Conservation (phyloP, 2,888 invertebrate genomes). For the Dasypogon diadema region DNA sequence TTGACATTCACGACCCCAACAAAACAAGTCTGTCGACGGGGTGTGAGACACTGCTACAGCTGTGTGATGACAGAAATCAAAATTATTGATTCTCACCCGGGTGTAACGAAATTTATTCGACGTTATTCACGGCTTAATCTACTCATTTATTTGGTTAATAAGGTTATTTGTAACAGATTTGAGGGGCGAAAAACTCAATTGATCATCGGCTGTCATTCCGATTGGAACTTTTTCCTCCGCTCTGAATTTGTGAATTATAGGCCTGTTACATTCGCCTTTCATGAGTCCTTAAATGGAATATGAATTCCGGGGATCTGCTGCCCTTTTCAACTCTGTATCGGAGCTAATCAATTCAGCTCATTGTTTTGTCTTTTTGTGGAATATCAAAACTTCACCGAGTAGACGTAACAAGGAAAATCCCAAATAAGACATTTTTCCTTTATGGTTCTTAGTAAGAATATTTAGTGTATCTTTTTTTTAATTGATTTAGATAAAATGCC, state of each 20-base stretch:
- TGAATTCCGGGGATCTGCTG: not conserved
- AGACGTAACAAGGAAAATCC: too few relatives aligned
- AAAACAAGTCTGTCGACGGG: not conserved
- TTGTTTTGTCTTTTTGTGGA: not conserved
- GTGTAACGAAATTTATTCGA: slow-evolving; percentile 44
- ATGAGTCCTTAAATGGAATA: not conserved
- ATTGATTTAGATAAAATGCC: too few relatives aligned
- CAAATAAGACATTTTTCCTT: too few relatives aligned
- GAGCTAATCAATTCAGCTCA: slow-evolving; percentile 6
- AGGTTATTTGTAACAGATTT: slow-evolving; percentile 49
- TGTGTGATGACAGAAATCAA: slow-evolving; percentile 51
- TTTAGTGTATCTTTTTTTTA: too few relatives aligned
- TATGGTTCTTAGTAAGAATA: too few relatives aligned
- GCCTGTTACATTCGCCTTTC: not conserved
- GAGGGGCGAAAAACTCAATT: slow-evolving; percentile 46
- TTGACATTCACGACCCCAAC: slow-evolving; percentile 16
- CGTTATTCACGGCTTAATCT: slow-evolving; percentile 47
- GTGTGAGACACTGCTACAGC: not conserved
- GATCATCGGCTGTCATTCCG: slow-evolving; percentile 29
- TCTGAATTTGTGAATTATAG: not conserved
- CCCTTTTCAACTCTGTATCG: not conserved
- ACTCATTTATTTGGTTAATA: slow-evolving; percentile 50
- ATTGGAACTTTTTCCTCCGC: not conserved
- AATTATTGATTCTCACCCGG: slow-evolving; percentile 46
- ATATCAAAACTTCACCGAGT: too few relatives aligned